Conservation (phyloP, 2,113 vertebrate genomes). For the Australoheros scitulus region DNA sequence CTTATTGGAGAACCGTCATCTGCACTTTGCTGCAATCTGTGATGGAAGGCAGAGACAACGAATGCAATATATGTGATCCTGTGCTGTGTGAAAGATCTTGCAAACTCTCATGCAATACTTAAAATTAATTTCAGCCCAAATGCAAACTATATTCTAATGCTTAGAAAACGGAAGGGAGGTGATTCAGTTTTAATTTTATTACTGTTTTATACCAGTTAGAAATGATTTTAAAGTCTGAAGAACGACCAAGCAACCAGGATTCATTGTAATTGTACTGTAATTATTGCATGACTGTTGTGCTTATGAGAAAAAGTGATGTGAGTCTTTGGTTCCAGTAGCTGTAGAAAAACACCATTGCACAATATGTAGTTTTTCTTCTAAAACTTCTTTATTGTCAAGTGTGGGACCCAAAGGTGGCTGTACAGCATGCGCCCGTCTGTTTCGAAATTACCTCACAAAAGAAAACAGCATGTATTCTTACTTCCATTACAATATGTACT, state of each 20-base stretch:
- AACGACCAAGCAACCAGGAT: conserved; percentile 14
- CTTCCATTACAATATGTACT: conserved; percentile 56
- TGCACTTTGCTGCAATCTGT: conserved; percentile 64
- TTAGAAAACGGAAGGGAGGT: conserved; percentile 13
- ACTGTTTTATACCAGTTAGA: conserved; percentile 3
- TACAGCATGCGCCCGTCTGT: neutral
- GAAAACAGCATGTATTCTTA: conserved; percentile 49
- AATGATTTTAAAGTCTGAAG: conserved; percentile 28
- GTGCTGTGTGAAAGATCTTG: neutral
- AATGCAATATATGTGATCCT: neutral
- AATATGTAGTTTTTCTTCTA: neutral
- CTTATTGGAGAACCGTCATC: conserved; percentile 77
- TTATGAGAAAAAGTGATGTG: conserved; percentile 9
- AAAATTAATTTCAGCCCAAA: conserved; percentile 29
- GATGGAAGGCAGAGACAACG: conserved; percentile 39
- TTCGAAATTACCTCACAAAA: neutral
- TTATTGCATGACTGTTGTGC: conserved; percentile 48
- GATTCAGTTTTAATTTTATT: conserved; percentile 46
- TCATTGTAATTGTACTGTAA: conserved; percentile 49
- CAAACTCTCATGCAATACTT: neutral
- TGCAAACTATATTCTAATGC: neutral
- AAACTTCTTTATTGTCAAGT: neutral
- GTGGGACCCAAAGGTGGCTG: neutral
- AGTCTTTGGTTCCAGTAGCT: conserved; percentile 23
- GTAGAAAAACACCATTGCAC: neutral